phyloP scores from a whole-genome alignment of 2,113 vertebrate species.

The Bostrychus sinensis region DNA sequence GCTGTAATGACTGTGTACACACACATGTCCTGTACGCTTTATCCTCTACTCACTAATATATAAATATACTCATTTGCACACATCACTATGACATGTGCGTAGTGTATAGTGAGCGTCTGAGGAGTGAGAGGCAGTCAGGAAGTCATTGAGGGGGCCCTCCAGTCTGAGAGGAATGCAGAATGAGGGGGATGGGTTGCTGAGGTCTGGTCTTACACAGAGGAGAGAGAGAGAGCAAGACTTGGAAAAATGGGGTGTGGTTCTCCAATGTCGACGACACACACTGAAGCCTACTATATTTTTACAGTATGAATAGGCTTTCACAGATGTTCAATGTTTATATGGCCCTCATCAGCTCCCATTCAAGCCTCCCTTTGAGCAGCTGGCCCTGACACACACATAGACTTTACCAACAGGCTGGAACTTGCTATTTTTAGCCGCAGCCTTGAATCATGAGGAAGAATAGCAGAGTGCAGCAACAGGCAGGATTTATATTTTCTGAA shows the following conservation, averaged over 20 bases:
- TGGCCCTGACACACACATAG: constrained; percentile 22
- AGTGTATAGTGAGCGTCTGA: not conserved
- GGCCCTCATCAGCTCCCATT: constrained; percentile 61
- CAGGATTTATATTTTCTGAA: constrained; percentile 24
- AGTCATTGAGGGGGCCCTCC: constrained; percentile 64
- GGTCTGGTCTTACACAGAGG: constrained; percentile 23
- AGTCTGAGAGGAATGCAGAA: constrained; percentile 63
- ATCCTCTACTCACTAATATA: constrained; percentile 9
- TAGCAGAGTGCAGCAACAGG: constrained; percentile 53
- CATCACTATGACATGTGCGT: constrained; percentile 5
- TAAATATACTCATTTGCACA: constrained; percentile 32
- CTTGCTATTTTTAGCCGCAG: constrained; percentile 59
- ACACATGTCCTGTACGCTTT: not conserved
- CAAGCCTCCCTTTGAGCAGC: constrained; percentile 48
- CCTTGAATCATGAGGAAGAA: constrained; percentile 32
- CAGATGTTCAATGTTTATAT: constrained; percentile 69
- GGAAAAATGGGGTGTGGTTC: constrained; percentile 42
- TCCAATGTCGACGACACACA: constrained; percentile 21
- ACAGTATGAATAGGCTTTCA: constrained; percentile 67
- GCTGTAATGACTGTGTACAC: constrained; percentile 10
- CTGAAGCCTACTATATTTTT: constrained; percentile 47
- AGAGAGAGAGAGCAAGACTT: constrained; percentile 30
- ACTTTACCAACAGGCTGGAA: constrained; percentile 31
- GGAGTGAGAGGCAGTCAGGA: constrained; percentile 58
- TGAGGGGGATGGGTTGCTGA: constrained; percentile 36